Evolutionary conservation across 2,113 vertebrate species (phyloP).

Genomic region (Oenanthe oenanthe): DNA sequence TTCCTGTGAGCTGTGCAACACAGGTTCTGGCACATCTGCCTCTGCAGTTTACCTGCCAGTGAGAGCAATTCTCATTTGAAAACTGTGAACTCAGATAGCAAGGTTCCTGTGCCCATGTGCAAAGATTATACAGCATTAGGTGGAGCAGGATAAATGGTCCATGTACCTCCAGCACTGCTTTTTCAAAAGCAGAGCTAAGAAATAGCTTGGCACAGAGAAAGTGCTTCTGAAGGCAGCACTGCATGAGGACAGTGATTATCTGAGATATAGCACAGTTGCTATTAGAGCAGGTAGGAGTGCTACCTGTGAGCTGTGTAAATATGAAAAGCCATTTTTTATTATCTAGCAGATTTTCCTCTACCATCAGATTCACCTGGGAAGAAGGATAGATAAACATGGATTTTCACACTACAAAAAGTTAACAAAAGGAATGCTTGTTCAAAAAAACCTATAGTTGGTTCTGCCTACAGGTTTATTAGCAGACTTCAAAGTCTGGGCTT

Average conservation of each 20-base stretch:
- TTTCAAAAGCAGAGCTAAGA: not conserved
- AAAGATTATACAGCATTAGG: constrained; percentile 8
- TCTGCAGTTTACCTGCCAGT: not conserved
- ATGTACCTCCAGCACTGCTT: not conserved
- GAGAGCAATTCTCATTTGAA: not conserved
- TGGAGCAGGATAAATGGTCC: not conserved
- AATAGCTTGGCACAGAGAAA: not conserved
- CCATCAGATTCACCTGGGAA: not conserved
- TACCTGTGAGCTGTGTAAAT: not conserved
- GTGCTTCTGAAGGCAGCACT: not conserved
- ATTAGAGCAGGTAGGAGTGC: not conserved
- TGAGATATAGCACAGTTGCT: not conserved
- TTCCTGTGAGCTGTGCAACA: not conserved
- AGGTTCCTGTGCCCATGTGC: not conserved
- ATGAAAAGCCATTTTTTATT: not conserved
- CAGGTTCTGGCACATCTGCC: not conserved
- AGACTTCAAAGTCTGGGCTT: not conserved
- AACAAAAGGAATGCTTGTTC: not conserved
- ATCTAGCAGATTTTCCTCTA: not conserved
- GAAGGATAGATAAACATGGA: not conserved
- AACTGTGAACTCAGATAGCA: not conserved
- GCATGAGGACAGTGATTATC: not conserved
- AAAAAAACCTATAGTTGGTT: not conserved
- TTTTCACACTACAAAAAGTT: not conserved
- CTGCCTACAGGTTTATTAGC: not conserved